Base-by-base conservation (phyloP, 2,888 invertebrate genomes). In the Melieria crassipennis region DNA sequence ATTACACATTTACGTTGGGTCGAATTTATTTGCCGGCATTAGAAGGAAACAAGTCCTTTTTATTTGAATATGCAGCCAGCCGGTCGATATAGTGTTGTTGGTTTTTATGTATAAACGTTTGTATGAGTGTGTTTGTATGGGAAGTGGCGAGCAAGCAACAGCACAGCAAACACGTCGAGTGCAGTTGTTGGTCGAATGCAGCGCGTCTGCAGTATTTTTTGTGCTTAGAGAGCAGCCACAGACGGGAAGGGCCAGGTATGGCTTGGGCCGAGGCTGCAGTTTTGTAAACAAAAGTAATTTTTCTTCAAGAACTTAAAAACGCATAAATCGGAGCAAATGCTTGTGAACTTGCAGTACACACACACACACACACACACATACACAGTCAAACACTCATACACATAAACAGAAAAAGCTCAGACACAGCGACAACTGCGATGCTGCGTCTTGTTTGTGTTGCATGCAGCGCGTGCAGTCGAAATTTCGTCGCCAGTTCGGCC, bases 1-100 rank as follows among this genome's bases (percentile, higher is more conserved):
- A 78, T 76, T 78, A 75, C 74, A 75, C 75, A 76, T 78, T 75
- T 74, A 74, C 52, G 72, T 74, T 74, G 71, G 74, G 68, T 69
- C 66, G 65, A 75, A 77, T 75, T 75, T 76, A 77, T 77, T 65
- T 74, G 69, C 60, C 67, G 50, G 55, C 60, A 30, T 68, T 60
- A 68, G 68, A 52, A 55, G 61, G 30, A 61, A 68, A 13, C 58
- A 50, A 42, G 61, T 61, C 61, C 61, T 67, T 60, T 66, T 68
- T 48, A 60, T 68, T 68, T 61, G 50, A 66, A 61, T 68, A 58
- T 66, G 48, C 47, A 48, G 30, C n/a, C 65, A 16, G 42, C 63
- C 43, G 50, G 11, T 50, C 11, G 9, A 10, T 56, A 13, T 56
- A 4, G 16, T 56, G 16, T 56, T n/a, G n/a, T 56, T n/a, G n/a